Percentiles rank a stretch among this genome's conserved stretches.
Evolutionary conservation across 53 echinoderm and acorn worm species (phyloP).

Genomic region (Holothuria scabra): DNA sequence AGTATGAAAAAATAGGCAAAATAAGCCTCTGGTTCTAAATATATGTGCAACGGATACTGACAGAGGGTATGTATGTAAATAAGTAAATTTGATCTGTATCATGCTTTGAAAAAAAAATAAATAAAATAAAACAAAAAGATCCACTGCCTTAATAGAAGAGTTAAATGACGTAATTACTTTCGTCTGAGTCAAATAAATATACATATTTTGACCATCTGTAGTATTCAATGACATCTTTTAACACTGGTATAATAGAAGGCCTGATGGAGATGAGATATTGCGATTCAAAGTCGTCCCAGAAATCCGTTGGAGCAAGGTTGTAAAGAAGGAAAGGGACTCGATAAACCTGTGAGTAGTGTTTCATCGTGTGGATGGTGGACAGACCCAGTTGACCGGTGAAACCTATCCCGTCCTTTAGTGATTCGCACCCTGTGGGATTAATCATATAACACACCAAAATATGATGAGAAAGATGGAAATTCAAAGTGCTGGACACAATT

Average conservation of each 20-base stretch:
- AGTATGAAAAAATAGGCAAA: too few species aligned
- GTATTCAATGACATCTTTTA: constrained; percentile 63
- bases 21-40: too few species aligned
- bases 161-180: constrained; percentile 43
- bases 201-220: constrained; percentile 66
- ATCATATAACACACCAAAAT: too few species aligned
- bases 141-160: too few species aligned
- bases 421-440: not conserved
- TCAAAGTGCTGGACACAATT: too few species aligned
- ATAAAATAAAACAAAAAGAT: too few species aligned
- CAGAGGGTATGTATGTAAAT: too few species aligned
- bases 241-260: constrained; percentile 67
- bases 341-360: constrained; percentile 6
- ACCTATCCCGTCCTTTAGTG: not conserved
- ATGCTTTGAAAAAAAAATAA: too few species aligned
- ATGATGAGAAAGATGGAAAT: too few species aligned
- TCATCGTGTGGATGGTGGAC: constrained; percentile 14
- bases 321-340: constrained; percentile 14
- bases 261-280: constrained; percentile 72
- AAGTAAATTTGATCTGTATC: too few species aligned
- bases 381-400: constrained; percentile 32
- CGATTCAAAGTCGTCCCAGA: constrained; percentile 70
- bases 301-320: constrained; percentile 59
- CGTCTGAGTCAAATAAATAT: constrained; percentile 74
- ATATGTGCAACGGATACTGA: too few species aligned